Evolutionary conservation across 1,140 invertebrate genomes (phyloP).

Genomic region (Hesperophylax magnus): DNA sequence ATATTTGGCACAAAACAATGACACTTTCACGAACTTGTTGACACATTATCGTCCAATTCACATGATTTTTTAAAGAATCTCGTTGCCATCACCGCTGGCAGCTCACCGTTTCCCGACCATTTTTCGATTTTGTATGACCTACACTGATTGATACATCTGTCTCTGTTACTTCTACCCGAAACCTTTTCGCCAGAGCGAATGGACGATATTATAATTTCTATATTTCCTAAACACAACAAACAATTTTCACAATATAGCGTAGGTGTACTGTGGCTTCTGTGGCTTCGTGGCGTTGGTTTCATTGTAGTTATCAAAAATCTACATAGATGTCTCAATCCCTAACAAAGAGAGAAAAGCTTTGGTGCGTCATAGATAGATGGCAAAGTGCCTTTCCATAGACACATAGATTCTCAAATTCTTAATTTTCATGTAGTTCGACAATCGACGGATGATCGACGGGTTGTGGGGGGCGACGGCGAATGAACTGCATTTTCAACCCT

Average conservation of each 20-base stretch:
- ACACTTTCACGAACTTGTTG: slow-evolving; percentile 46
- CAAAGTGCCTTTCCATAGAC: neutral
- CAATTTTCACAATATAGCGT: slow-evolving; percentile 32
- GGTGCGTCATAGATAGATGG: neutral
- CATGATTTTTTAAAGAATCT: slow-evolving; percentile 41
- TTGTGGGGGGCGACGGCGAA: too few relatives aligned
- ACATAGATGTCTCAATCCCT: slow-evolving; percentile 15
- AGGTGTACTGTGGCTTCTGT: neutral
- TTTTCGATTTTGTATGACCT: slow-evolving; percentile 41
- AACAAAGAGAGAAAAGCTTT: neutral
- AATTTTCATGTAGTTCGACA: too few relatives aligned
- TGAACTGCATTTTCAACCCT: too few relatives aligned
- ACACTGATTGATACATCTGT: slow-evolving; percentile 29
- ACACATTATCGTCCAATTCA: slow-evolving; percentile 40
- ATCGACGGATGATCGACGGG: too few relatives aligned
- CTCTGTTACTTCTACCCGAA: slow-evolving; percentile 12
- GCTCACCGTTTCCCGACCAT: slow-evolving; percentile 39
- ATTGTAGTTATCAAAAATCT: neutral
- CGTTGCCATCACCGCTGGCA: slow-evolving; percentile 26
- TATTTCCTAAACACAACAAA: slow-evolving; percentile 36
- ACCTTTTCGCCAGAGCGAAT: slow-evolving; percentile 40
- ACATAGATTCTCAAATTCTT: too few relatives aligned
- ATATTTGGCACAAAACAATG: slow-evolving; percentile 47
- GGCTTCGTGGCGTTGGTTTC: slow-evolving; percentile 17
- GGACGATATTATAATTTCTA: slow-evolving; percentile 37